phyloP scores from a whole-genome alignment of 2,113 vertebrate species.

The Phylloscopus trochiloides region DNA sequence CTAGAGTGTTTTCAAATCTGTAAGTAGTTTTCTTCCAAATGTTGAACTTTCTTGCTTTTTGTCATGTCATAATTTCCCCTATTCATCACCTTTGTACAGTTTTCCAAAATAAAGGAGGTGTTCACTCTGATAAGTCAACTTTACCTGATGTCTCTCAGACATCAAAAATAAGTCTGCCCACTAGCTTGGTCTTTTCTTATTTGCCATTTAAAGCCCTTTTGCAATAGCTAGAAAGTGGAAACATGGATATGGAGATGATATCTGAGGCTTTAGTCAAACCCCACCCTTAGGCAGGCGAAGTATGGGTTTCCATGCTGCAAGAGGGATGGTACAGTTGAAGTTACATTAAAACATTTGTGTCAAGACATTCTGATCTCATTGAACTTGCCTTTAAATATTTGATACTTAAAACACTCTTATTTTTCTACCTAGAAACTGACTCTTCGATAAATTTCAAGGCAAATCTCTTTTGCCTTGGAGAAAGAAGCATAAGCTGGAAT shows the following conservation, averaged over 20 bases:
- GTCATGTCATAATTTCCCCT: neutral
- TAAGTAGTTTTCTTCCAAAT: neutral
- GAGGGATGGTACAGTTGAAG: neutral
- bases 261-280: neutral
- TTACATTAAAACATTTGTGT: neutral
- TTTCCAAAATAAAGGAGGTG: neutral
- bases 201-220: neutral
- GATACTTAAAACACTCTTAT: neutral
- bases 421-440: neutral
- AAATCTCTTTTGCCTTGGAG: neutral
- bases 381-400: neutral
- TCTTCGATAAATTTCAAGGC: neutral
- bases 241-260: accelerated
- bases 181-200: neutral
- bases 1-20: neutral
- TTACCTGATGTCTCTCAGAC: neutral
- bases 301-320: neutral
- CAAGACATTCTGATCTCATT: neutral
- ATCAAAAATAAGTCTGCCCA: neutral
- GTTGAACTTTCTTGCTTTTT: neutral
- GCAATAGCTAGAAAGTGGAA: neutral
- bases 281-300: neutral
- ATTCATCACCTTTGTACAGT: neutral
- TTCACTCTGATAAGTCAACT: neutral
- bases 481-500: neutral